Base-by-base conservation (phyloP, 35 echinoderm and acorn worm species). In the Ophioderma brevispina region DNA sequence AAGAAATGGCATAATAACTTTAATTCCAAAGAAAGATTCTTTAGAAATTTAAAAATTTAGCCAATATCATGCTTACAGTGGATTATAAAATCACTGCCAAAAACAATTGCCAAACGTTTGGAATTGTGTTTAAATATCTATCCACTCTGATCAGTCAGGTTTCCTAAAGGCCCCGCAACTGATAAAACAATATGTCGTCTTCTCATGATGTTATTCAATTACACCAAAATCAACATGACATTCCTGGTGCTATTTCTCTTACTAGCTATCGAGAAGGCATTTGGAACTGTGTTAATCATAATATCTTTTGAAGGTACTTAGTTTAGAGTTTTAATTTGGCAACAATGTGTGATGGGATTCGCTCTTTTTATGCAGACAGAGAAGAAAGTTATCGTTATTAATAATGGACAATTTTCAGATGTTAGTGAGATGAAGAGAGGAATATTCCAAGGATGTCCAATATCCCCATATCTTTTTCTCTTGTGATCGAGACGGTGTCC, bases 211-310 rank as follows among this genome's bases (percentile, higher is more conserved):
- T 37, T 8, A 75, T 86, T 86, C n/a, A 14, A 76, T 15, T 78
- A 87, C 56, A 77, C 59, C 31, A 78, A 77, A 37, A 46, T 1
- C 41, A 46, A n/a, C n/a, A 46, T 46, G 17, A 46, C 41, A 46
- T 46, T 46, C 76, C 79, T 40, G 42, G 80, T 23, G 52, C 59
- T 46, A 76, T 84, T 13, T 86, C 41, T 46, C 17, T 63, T 35
- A 13, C 1, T 76, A 18, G 89, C 83, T 34, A 82, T 90, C 6
- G 50, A 91, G 37, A 91, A 91, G 46, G 80, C 89, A 0, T 91
- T 91, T 78, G 89, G n/a, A n/a, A 91, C 35, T 64, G 56, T 64
- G 33, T 77, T 31, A 46, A 70, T 64, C 55, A 84, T 81, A 39
- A 91, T 37, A 43, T 84, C 64, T 91, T 85, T 35, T 85, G 17